Evolutionary conservation across 2,888 invertebrate species (phyloP), one percentile per base, ranked within the genome.

Genomic region (Hoplodrina ambigua): DNA sequence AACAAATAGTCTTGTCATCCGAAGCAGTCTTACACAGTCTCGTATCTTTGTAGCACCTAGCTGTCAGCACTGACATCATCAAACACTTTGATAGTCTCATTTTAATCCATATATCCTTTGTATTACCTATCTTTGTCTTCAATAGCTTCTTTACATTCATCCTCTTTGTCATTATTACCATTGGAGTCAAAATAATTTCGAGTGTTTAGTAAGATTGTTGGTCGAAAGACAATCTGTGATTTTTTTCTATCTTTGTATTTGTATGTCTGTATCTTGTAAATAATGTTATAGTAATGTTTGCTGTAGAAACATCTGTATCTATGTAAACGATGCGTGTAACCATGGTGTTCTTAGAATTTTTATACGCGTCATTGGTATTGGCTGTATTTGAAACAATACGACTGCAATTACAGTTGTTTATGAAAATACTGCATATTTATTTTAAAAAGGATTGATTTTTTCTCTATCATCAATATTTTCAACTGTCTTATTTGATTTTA

Each of bases 291-390:
- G 15, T 50, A 52, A 50, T 86, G 74, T 86, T 86, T 84, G 72
- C 74, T 82, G 15, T 65, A 37, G 41, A 60, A 84, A 84, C 88
- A 89, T 72, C 86, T 88, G 88, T 86, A 69, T 84, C 72, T 73
- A 85, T 15, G 44, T 82, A 83, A 25, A 37, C 44, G 44, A 33
- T 41, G 15, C 19, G 49, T 33, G 25, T 44, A 33, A 33, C n/a
- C 30, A 44, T 46, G 13, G 13, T 60, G 69, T 78, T 69, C 71
- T 72, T 68, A 59, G 72, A 77, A 81, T 74, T 59, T 57, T 41
- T 78, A 60, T 25, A 69, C 59, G 53, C 71, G 63, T 76, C 62
- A 69, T 64, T 59, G 10, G 58, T 60, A 67, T 73, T 75, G 54
- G 66, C 49, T 72, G 30, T 41, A 20, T 33, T n/a, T 55, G 20